Conservation (phyloP, 2,797 vertebrate species). For the Eospalax fontanierii region DNA sequence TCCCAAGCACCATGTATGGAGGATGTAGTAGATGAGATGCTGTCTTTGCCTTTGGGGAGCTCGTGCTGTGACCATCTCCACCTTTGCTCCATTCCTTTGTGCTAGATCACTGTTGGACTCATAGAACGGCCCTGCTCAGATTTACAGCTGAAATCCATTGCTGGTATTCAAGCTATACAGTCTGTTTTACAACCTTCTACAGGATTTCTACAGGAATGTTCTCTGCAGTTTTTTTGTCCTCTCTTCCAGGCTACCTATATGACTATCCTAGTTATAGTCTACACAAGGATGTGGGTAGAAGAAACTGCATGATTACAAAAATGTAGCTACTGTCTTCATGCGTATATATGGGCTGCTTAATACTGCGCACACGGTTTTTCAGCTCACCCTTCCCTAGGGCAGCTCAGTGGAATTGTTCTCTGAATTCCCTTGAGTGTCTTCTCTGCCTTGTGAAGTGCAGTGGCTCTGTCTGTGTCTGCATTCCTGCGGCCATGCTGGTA, state of each 20-base stretch:
- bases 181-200: neutral
- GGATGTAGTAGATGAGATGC: neutral
- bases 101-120: constrained; percentile 12
- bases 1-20: constrained; percentile 8
- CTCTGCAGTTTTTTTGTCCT: neutral
- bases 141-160: constrained; percentile 13
- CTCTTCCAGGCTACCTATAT: neutral
- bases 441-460: no score
- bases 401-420: no score
- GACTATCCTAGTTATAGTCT: neutral
- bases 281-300: neutral
- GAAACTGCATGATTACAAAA: constrained; percentile 42
- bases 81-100: neutral
- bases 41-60: constrained; percentile 11
- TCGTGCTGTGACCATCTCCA: neutral
- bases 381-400: no score
- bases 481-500: no score
- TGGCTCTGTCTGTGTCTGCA: no score
- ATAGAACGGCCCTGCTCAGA: neutral
- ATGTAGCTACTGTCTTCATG: no score
- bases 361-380: no score
- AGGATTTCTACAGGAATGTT: constrained; percentile 32
- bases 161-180: neutral
- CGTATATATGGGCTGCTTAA: neutral
- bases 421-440: no score